Conservation (phyloP, 2,797 vertebrate species). For the Molossus molossus region DNA sequence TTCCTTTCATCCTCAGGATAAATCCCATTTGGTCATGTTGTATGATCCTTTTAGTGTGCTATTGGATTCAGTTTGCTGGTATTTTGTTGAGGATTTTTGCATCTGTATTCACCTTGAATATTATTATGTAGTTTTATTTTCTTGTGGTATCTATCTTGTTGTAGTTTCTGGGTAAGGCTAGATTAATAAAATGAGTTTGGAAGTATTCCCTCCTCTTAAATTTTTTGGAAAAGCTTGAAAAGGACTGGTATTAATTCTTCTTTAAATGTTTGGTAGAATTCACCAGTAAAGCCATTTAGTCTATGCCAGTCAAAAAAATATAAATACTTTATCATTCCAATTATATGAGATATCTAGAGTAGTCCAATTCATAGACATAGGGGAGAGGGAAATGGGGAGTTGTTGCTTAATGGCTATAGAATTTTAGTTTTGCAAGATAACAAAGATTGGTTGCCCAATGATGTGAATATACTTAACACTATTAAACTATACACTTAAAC, state of each 20-base stretch:
- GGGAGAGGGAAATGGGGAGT: neutral
- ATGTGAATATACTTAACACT: neutral
- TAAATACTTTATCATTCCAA: constrained; percentile 28
- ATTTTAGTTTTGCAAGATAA: constrained; percentile 35
- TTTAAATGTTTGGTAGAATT: constrained; percentile 10
- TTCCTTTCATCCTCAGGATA: neutral
- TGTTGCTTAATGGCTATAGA: neutral
- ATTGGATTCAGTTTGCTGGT: neutral
- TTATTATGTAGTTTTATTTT: neutral
- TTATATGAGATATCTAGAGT: neutral
- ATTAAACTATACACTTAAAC: neutral
- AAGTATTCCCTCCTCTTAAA: neutral
- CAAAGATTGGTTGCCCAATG: neutral
- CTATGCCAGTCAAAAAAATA: neutral
- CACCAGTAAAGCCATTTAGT: neutral
- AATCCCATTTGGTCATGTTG: neutral
- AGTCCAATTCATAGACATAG: constrained; percentile 35
- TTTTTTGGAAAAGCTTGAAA: neutral
- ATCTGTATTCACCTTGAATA: neutral
- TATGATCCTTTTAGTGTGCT: neutral
- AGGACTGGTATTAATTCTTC: neutral
- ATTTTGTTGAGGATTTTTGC: neutral
- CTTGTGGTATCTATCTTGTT: neutral
- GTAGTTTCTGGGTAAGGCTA: neutral
- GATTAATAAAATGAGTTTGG: constrained; percentile 11